A percentile compares a stretch with the other conserved stretches of the same genome.
Conservation (phyloP, 1,140 invertebrate species). For the Aphelinus certus region DNA sequence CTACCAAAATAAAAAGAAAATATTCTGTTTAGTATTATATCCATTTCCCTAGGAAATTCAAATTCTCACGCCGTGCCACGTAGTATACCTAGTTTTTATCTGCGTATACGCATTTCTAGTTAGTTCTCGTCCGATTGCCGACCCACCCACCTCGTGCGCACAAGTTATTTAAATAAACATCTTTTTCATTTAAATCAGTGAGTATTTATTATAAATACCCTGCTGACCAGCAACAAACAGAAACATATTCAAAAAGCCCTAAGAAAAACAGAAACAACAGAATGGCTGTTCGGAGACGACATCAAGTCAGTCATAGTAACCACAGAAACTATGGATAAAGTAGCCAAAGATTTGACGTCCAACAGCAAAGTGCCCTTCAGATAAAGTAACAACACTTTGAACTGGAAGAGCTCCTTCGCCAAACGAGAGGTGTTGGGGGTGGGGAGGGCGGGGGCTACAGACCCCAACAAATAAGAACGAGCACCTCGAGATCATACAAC, state of each 20-base stretch:
- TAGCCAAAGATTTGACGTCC: not conserved
- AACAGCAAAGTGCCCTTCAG: not conserved
- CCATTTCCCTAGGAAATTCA: too few relatives aligned
- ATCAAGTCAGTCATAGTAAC: conserved; percentile 27
- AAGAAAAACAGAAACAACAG: conserved; percentile 28
- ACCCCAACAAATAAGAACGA: conserved; percentile 20
- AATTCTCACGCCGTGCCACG: too few relatives aligned
- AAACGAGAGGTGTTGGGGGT: not conserved
- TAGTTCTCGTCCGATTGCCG: too few relatives aligned
- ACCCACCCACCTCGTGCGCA: too few relatives aligned
- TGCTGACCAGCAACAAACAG: too few relatives aligned
- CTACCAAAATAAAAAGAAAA: conserved; percentile 9
- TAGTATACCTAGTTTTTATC: too few relatives aligned
- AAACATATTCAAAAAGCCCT: conserved; percentile 13
- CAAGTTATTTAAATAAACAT: too few relatives aligned
- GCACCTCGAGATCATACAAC: conserved; percentile 20
- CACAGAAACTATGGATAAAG: conserved; percentile 10
- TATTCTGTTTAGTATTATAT: too few relatives aligned
- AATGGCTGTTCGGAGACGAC: conserved; percentile 28
- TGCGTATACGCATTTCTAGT: too few relatives aligned
- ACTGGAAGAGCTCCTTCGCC: conserved; percentile 15
- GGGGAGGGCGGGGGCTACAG: conserved; percentile 1
- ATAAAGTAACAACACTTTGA: conserved; percentile 21
- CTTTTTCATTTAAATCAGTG: too few relatives aligned
- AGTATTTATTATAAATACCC: too few relatives aligned